These are phyloP conservation scores for Salminus brasiliensis DNA, from an alignment of 2,113 vertebrate genomes.

Conservation along the genomic window DNA sequence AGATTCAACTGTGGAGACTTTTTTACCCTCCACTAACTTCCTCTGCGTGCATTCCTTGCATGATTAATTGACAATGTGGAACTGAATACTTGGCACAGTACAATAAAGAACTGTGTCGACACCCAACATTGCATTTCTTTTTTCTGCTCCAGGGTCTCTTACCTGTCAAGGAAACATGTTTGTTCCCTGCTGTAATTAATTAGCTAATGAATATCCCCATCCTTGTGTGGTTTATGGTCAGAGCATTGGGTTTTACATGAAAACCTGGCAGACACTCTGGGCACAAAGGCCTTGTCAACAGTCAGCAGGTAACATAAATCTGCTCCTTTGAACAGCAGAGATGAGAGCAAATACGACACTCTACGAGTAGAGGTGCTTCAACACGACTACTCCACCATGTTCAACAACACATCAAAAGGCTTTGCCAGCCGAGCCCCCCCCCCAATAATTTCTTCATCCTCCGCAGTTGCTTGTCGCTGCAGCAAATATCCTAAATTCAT, in stretches of 20 bases:
- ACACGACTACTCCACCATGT: slow-evolving; percentile 30
- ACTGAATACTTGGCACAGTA: slow-evolving; percentile 33
- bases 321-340: slow-evolving; percentile 50
- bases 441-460: slow-evolving; percentile 48
- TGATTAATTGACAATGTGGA: slow-evolving; percentile 44
- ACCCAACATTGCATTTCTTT: slow-evolving; percentile 15
- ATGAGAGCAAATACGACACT: slow-evolving; percentile 26
- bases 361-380: slow-evolving; percentile 27
- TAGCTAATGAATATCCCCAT: slow-evolving; percentile 65
- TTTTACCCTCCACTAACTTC: slow-evolving; percentile 4
- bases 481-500: slow-evolving; percentile 70
- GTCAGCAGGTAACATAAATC: slow-evolving; percentile 64
- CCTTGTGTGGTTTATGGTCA: slow-evolving; percentile 56
- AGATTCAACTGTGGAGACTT: background rate
- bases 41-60: slow-evolving; percentile 30
- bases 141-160: slow-evolving; percentile 33
- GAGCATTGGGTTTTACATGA: slow-evolving; percentile 62
- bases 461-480: slow-evolving; percentile 57
- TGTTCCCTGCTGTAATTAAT: slow-evolving; percentile 59
- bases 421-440: slow-evolving; percentile 29
- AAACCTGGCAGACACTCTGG: slow-evolving; percentile 60
- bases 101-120: slow-evolving; percentile 49
- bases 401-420: slow-evolving; percentile 43
- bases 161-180: slow-evolving; percentile 62
- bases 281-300: slow-evolving; percentile 60